phyloP scores from a whole-genome alignment of 2,888 invertebrate species.

The Eupithecia subfuscata region DNA sequence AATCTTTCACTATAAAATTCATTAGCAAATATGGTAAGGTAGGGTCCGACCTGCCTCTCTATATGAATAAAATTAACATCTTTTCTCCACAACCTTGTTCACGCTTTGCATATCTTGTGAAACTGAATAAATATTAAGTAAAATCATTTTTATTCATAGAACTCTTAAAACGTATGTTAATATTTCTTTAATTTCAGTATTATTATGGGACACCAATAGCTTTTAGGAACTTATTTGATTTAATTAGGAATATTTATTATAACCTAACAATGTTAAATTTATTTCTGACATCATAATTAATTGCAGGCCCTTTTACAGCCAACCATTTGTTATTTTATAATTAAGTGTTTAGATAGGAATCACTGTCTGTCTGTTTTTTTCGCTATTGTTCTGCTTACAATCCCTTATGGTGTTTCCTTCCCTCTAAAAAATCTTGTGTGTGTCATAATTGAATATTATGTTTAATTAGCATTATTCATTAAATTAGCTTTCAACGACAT shows the following conservation, averaged over 20 bases:
- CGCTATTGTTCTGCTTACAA: too few relatives aligned
- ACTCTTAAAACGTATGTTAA: slow-evolving; percentile 34
- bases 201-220: not conserved
- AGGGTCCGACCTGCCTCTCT: slow-evolving; percentile 45
- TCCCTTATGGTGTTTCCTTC: too few relatives aligned
- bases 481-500: too few relatives aligned
- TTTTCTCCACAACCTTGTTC: slow-evolving; percentile 48
- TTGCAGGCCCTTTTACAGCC: too few relatives aligned
- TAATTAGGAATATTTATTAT: not conserved
- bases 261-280: not conserved
- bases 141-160: slow-evolving; percentile 41
- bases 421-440: too few relatives aligned
- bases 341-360: too few relatives aligned
- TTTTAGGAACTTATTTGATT: not conserved
- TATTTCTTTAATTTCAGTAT: slow-evolving; percentile 18
- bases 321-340: too few relatives aligned
- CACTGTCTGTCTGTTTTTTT: too few relatives aligned
- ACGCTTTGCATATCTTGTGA: slow-evolving; percentile 42
- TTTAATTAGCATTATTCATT: too few relatives aligned
- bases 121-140: slow-evolving; percentile 42
- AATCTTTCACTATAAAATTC: slow-evolving; percentile 57
- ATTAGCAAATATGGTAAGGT: slow-evolving; percentile 59
- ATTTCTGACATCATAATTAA: too few relatives aligned
- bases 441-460: too few relatives aligned
- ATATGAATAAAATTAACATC: slow-evolving; percentile 67